These are phyloP conservation scores for Brotula barbata DNA, from an alignment of 2,797 vertebrate genomes.

Conservation along the genomic window DNA sequence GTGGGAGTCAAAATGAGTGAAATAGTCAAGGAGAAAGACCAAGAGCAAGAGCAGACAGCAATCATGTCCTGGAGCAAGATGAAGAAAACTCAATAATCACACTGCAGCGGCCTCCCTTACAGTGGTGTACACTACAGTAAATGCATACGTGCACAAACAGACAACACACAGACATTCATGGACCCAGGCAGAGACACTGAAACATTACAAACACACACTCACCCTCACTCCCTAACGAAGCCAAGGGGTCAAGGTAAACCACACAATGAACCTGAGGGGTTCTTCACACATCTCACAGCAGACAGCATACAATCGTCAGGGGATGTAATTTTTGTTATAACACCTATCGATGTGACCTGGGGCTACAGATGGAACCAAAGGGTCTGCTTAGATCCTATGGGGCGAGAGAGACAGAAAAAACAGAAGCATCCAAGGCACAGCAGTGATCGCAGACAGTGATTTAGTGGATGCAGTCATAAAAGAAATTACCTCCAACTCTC, in stretches of 20 bases:
- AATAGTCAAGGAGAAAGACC: constrained; percentile 13
- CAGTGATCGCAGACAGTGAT: background rate
- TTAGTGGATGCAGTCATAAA: background rate
- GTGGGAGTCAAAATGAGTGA: background rate
- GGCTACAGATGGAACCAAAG: background rate
- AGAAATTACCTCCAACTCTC: background rate
- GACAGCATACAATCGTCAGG: constrained; percentile 32
- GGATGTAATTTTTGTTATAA: constrained; percentile 45
- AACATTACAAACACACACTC: constrained; percentile 7
- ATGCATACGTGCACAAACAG: constrained; percentile 38
- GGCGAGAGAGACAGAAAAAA: background rate
- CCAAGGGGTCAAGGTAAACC: constrained; percentile 7
- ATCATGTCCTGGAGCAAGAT: constrained; percentile 38
- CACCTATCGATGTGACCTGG: constrained; percentile 43
- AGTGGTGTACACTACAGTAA: constrained; percentile 40
- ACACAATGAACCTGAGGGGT: constrained; percentile 32
- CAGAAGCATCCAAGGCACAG: background rate
- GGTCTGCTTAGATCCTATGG: background rate
- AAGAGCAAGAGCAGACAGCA: constrained; percentile 15
- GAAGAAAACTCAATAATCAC: constrained; percentile 67
- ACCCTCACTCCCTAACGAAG: background rate
- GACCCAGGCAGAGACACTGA: constrained; percentile 5
- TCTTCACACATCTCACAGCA: constrained; percentile 36
- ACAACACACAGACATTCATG: constrained; percentile 36
- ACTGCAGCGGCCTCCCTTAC: constrained; percentile 55